Conservation (phyloP, 2,888 invertebrate genomes). For the Erynnis tages region DNA sequence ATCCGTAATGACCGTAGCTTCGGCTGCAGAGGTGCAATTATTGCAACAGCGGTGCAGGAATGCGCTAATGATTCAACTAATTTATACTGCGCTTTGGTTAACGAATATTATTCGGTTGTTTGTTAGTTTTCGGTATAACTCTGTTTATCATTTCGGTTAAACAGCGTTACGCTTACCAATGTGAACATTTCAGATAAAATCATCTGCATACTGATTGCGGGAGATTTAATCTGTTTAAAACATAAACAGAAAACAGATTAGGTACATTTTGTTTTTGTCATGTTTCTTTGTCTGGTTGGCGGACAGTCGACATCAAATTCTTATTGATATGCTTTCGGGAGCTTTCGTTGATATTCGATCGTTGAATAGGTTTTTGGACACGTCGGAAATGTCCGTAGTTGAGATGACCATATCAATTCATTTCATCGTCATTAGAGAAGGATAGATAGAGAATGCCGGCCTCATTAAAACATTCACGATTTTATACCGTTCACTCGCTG, state of each 20-base stretch:
- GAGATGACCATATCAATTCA: conserved; percentile 11
- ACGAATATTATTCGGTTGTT: neutral
- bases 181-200: conserved; percentile 4
- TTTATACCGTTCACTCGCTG: conserved; percentile 17
- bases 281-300: neutral
- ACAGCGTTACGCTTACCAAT: conserved; percentile 4
- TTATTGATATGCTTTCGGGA: neutral
- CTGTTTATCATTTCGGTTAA: conserved; percentile 3
- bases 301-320: neutral
- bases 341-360: neutral
- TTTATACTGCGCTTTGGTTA: neutral
- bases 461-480: conserved; percentile 17
- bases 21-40: conserved; percentile 16
- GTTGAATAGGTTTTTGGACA: conserved; percentile 4
- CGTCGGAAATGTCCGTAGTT: conserved; percentile 11
- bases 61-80: conserved; percentile 16
- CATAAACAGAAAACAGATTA: conserved; percentile 4
- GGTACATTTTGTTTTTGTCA: conserved; percentile 4
- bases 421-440: conserved; percentile 19
- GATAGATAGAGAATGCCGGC: conserved; percentile 20
- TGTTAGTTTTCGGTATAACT: neutral
- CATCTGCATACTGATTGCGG: conserved; percentile 5
- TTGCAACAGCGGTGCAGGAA: conserved; percentile 14
- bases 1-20: conserved; percentile 4
- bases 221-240: conserved; percentile 8